phyloP scores from a whole-genome alignment of 1,140 invertebrate genomes.

The Artemia franciscana region DNA sequence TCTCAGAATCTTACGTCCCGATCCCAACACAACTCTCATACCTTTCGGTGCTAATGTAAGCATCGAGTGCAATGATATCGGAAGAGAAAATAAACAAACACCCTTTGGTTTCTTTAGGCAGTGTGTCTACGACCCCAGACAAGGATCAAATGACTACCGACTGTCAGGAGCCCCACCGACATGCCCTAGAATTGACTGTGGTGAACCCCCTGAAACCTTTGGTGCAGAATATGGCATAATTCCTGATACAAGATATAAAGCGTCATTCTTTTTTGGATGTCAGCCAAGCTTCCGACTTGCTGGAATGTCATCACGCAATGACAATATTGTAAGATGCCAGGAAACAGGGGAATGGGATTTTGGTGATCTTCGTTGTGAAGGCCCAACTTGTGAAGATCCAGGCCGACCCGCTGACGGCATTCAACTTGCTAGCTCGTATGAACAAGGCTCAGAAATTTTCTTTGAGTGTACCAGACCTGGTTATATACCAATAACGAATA shows the following conservation, averaged over 20 bases:
- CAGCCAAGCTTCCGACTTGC: constrained; percentile 84
- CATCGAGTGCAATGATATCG: constrained; percentile 47
- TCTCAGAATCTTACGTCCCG: constrained; percentile 40
- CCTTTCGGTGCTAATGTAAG: constrained; percentile 76
- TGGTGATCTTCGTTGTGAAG: constrained; percentile 81
- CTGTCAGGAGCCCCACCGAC: constrained; percentile 57
- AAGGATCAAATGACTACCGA: constrained; percentile 74
- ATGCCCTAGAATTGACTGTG: constrained; percentile 69
- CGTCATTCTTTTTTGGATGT: constrained; percentile 85
- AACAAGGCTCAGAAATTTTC: constrained; percentile 66
- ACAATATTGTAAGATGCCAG: constrained; percentile 72
- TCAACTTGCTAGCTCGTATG: constrained; percentile 44
- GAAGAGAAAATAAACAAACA: constrained; percentile 49
- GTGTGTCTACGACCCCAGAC: constrained; percentile 81
- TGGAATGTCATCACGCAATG: constrained; percentile 67
- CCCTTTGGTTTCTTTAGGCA: constrained; percentile 61
- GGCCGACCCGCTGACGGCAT: constrained; percentile 48
- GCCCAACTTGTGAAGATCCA: constrained; percentile 83
- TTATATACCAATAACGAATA: constrained; percentile 70
- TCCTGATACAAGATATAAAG: constrained; percentile 64
- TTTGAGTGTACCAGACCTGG: constrained; percentile 75
- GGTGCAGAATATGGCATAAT: constrained; percentile 76
- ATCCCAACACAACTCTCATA: constrained; percentile 52
- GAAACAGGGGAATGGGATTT: constrained; percentile 88
- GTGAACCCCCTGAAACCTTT: constrained; percentile 57